Base-by-base conservation (phyloP, 1,140 invertebrate genomes). In the Bilobella aurantiaca region DNA sequence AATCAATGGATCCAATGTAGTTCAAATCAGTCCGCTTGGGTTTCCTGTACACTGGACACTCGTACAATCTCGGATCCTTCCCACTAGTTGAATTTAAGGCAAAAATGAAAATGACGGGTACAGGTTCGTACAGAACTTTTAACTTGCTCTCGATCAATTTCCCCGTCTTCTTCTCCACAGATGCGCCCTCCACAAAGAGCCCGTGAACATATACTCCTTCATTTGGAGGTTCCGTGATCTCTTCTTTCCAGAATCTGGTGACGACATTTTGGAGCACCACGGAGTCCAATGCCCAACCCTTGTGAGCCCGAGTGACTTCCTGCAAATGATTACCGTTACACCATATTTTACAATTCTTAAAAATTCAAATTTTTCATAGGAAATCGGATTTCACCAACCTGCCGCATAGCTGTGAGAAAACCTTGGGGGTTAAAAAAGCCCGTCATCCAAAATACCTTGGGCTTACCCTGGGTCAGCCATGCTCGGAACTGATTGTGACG, bases 351-450 rank as follows among this genome's bases (percentile, higher is more conserved):
- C n/a, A n/a, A n/a, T n/a, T n/a, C n/a, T n/a, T 18, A 32, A 14
- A 58, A n/a, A n/a, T n/a, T n/a, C 30, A 28, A 53, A 58, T 32
- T 29, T 27, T 65, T 69, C 3, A 58, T n/a, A 57, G 69, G 46
- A 25, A n/a, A n/a, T 42, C 30, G n/a, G n/a, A n/a, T n/a, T n/a
- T 30, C n/a, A n/a, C 3, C 1, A 27, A 93, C 91, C 81, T 96
- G 93, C 85, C 93, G 83, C 93, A 97, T 96, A 2, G 93, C 93
- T 2, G 94, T 97, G 42, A 97, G 79, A 78, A 97, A 97, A 71
- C 95, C 94, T 80, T 96, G 94, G 1, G 93, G 92, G 79, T 97
- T 97, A 76, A 97, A 97, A 78, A 98, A 97, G 21, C 94, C 94
- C 0, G 93, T 96, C 90, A 97, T 95, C 94, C 94, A 98, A 80